phyloP scores from a whole-genome alignment of 1,140 invertebrate genomes.

The Polypedilum vanderplanki region DNA sequence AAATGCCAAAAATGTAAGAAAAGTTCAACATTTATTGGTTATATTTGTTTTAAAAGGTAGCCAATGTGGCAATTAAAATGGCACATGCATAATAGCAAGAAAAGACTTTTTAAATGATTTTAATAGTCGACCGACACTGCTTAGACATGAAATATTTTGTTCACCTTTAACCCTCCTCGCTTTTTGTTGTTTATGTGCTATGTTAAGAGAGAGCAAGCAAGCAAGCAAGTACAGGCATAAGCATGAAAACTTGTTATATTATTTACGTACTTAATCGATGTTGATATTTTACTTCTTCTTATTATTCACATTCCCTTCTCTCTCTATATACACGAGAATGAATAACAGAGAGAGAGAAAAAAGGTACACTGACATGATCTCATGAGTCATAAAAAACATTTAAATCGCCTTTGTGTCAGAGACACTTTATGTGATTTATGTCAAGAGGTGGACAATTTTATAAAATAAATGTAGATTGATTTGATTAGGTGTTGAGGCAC shows the following conservation, averaged over 20 bases:
- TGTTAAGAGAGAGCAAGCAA: not conserved
- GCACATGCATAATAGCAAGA: not conserved
- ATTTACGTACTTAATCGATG: not conserved
- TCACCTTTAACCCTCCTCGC: not conserved
- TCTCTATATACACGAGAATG: too few species aligned
- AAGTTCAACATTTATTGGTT: not conserved
- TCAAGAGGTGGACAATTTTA: conserved; percentile 1
- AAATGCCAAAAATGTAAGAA: too few species aligned
- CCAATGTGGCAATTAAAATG: conserved; percentile 4
- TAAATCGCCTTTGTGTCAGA: not conserved
- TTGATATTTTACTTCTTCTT: not conserved
- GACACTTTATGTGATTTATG: conserved; percentile 12
- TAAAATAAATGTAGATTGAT: conserved; percentile 7
- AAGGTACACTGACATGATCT: conserved; percentile 7
- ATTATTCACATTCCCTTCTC: not conserved
- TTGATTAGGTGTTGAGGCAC: not conserved
- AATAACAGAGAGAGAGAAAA: too few species aligned
- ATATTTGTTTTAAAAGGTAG: not conserved
- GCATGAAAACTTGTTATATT: not conserved
- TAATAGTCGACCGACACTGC: not conserved
- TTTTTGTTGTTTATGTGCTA: not conserved
- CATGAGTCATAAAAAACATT: not conserved
- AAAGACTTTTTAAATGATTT: not conserved
- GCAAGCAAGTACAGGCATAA: not conserved
- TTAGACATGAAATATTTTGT: conserved; percentile 14